Percentiles rank a stretch among this genome's conserved stretches.
Evolutionary conservation across 1,140 invertebrate species (phyloP).

Genomic region (Ceratina japonica): DNA sequence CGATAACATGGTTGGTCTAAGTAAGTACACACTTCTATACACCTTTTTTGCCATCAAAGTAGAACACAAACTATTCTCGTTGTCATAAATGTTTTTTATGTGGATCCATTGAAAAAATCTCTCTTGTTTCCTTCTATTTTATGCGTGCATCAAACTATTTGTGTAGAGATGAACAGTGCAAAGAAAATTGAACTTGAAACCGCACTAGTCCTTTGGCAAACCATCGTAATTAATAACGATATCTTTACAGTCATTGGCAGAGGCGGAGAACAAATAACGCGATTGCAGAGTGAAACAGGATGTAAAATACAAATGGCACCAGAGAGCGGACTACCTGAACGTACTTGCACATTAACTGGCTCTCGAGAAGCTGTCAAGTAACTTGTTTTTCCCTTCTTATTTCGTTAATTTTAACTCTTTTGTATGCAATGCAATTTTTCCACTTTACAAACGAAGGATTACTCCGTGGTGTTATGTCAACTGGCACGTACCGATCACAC

Average conservation of each 20-base stretch:
- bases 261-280: conserved; percentile 96
- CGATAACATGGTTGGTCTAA: conserved; percentile 95
- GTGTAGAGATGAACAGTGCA: neutral
- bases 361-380: conserved; percentile 91
- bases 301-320: conserved; percentile 99
- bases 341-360: conserved; percentile 95
- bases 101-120: no score
- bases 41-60: no score
- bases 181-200: no score
- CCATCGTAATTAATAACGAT: conserved; percentile 64
- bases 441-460: conserved; percentile 50
- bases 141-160: neutral
- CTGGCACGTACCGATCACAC: conserved; percentile 24
- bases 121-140: no score
- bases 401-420: conserved; percentile 67
- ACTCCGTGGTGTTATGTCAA: conserved; percentile 27
- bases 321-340: conserved; percentile 90
- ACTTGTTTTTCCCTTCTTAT: conserved; percentile 78
- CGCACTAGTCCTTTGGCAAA: neutral
- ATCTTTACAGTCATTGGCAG: conserved; percentile 91
- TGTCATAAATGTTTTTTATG: no score
- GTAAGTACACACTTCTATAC: conserved; percentile 81
- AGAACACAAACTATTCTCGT: no score
- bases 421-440: conserved; percentile 68
- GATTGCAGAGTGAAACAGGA: conserved; percentile 96